Base-by-base conservation (phyloP, 2,888 invertebrate genomes). In the Xestia sexstrigata region DNA sequence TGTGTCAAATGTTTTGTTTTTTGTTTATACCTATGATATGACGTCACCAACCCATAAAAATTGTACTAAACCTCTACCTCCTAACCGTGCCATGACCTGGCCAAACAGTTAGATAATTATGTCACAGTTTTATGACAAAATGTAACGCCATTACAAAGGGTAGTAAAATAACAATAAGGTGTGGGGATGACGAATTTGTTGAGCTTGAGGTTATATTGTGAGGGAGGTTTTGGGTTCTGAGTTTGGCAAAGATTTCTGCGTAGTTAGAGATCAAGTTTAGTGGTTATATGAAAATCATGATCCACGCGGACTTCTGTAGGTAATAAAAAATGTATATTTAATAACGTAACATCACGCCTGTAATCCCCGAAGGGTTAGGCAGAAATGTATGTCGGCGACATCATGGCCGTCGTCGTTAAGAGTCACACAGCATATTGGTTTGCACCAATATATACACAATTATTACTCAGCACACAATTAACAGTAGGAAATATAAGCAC, bases 141-240 rank as follows among this genome's bases (percentile, higher is more conserved):
- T 42, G 55, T 69, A 67, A 69, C 52, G 76, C 45, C 30, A 76
- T 79, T 76, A 83, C n/a, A 15, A 7, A 23, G 65, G 81, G 35
- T 52, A 42, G 17, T 79, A 63, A 78, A 84, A 62, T 5, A 11
- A 63, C 74, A 84, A 62, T 8, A 20, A 63, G 83, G 87, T 76
- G 81, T 60, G 87, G 52, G 23, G 6, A 7, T 83, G 77, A 79
- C 68, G 68, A 68, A 78, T 72, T 55, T 47, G 68, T 75, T 52
- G 66, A 58, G 58, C 67, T 70, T 79, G 70, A 26, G 30, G 55
- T 78, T 75, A 85, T 76, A 79, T 73, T 77, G 60, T 74, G 20
- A 70, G 35, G 11, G 15, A 17, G 35, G 17, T 58, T 55, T 65
- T 52, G 23, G 52, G 52, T 52, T 52, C 0, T 62, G n/a, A 63